Percentiles rank a stretch among this genome's conserved stretches.
Evolutionary conservation across 2,888 invertebrate species (phyloP).

Genomic region (Strigamia crassipes): DNA sequence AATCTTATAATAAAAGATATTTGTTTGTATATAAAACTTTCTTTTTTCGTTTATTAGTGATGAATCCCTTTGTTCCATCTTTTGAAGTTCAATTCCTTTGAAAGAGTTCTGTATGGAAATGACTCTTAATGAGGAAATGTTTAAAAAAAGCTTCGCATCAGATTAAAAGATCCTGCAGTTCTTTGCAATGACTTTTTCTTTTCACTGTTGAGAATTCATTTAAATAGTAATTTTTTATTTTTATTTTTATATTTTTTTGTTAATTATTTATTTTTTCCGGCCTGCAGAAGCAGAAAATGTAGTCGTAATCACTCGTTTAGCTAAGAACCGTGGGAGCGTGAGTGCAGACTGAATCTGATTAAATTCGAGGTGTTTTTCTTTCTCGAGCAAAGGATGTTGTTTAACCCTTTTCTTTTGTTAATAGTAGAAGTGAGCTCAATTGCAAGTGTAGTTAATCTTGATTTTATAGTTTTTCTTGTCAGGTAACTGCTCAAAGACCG

Average conservation of each 20-base stretch:
- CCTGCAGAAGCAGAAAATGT: not conserved
- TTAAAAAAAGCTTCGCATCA: not conserved
- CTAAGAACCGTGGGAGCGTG: not conserved
- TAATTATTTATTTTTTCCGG: not conserved
- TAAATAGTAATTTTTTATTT: not conserved
- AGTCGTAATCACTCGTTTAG: not conserved
- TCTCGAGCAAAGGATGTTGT: not conserved
- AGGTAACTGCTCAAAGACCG: conserved; percentile 7
- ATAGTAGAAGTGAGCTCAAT: not conserved
- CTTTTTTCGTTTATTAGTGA: not conserved
- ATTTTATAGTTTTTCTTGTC: not conserved
- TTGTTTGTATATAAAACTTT: not conserved
- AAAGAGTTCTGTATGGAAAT: conserved; percentile 1
- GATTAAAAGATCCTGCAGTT: not conserved
- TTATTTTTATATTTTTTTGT: not conserved
- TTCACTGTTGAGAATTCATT: not conserved
- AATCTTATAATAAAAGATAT: not conserved
- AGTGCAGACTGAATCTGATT: not conserved
- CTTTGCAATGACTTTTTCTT: not conserved
- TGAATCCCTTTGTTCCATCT: not conserved
- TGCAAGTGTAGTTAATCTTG: conserved; percentile 4
- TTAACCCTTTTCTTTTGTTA: not conserved
- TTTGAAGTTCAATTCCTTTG: not conserved
- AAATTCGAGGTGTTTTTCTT: not conserved
- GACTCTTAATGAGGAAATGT: conserved; percentile 15